Conservation (phyloP, 2,113 vertebrate species). For the Meles meles region DNA sequence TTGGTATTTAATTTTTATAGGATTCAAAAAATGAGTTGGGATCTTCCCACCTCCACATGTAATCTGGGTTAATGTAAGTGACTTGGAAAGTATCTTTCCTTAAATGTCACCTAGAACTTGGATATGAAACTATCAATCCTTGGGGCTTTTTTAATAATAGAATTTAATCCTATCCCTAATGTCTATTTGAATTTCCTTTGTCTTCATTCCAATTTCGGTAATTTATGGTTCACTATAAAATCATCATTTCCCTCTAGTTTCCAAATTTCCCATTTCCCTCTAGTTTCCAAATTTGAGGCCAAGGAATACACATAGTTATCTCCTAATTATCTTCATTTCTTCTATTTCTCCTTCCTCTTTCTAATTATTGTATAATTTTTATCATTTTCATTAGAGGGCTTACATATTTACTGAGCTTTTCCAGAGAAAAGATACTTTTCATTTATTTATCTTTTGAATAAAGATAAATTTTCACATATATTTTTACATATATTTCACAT, state of each 20-base stretch:
- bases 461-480: background rate
- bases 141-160: background rate
- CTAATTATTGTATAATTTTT: background rate
- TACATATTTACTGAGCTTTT: background rate
- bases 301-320: background rate
- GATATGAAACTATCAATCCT: background rate
- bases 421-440: background rate
- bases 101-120: background rate
- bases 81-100: background rate
- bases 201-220: background rate
- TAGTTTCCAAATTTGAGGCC: background rate
- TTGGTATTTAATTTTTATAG: background rate
- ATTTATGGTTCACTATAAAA: background rate
- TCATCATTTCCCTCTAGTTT: background rate
- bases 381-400: background rate
- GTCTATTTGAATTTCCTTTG: background rate
- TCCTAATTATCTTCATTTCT: background rate
- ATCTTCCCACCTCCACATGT: background rate
- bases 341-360: background rate
- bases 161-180: background rate
- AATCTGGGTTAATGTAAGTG: background rate
- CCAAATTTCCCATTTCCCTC: background rate
- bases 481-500: background rate
- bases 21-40: background rate
- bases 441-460: background rate